Percentiles rank a stretch among this genome's conserved stretches.
phyloP scores from a whole-genome alignment of 2,888 invertebrate genomes.

The Didymodactylos carnosus region DNA sequence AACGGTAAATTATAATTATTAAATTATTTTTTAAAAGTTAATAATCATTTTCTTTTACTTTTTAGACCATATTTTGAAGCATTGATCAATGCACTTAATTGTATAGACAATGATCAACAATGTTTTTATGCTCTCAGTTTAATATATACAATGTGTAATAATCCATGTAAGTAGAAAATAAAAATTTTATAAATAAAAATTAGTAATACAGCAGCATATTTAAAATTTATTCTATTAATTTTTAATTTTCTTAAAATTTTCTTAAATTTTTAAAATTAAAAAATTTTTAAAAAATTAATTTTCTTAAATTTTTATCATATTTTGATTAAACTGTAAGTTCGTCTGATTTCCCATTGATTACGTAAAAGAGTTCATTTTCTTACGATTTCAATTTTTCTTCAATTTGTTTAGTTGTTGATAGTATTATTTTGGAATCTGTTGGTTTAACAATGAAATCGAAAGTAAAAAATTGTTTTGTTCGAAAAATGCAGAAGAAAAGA shows the following conservation, averaged over 20 bases:
- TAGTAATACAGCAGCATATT: constrained; percentile 6
- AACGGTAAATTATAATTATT: background rate
- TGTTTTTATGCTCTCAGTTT: constrained; percentile 73
- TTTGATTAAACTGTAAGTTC: no score
- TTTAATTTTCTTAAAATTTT: no score
- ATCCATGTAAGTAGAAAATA: constrained; percentile 57
- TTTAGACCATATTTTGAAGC: constrained; percentile 66
- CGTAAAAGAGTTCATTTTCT: no score
- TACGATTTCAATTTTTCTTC: background rate
- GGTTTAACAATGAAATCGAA: constrained; percentile 40
- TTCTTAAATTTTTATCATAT: no score
- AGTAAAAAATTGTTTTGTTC: constrained; percentile 20
- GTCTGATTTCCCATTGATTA: no score
- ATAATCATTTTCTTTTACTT: no score
- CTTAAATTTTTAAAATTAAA: no score
- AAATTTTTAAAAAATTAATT: no score
- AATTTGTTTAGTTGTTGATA: background rate
- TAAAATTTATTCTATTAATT: no score
- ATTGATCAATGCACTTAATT: constrained; percentile 63
- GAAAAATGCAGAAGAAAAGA: background rate
- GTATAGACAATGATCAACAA: constrained; percentile 76
- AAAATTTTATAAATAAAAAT: background rate
- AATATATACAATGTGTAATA: constrained; percentile 74
- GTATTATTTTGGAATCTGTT: constrained; percentile 4
- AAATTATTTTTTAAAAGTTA: no score